Evolutionary conservation across 2,797 vertebrate genomes (phyloP), one percentile per base, ranked within the genome.

Genomic region (Spea hammondii): DNA sequence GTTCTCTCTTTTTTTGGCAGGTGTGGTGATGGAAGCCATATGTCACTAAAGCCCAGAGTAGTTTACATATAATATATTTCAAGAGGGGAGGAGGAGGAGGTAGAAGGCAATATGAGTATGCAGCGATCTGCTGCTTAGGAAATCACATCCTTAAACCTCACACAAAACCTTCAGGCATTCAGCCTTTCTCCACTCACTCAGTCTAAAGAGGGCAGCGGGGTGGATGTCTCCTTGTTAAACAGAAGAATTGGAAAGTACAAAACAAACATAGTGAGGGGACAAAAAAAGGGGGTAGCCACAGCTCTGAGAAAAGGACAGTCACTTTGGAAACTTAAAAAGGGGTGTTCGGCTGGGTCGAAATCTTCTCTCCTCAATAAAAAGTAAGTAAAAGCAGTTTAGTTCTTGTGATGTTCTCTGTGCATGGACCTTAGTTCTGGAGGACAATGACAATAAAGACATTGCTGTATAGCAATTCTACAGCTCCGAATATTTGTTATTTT

Each of bases 11-110:
- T 72, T 72, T 72, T 77, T 81, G 79, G 79, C 79, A 81, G 74
- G 74, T 81, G 79, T 67, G 74, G 54, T 81, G 74, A 81, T 81
- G 46, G 59, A 77, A 77, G 79, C 79, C 79, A 81, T 70, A 81
- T 81, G 79, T 77, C 79, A 77, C 57, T 44, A 49, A 45, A 66
- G 71, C 62, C 69, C 70, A 65, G 53, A 81, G 74, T 68, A 17
- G 65, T 81, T 76, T 67, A 66, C 60, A 80, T 81, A 75, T 67
- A 66, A 72, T 77, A 68, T 77, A 69, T 77, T 77, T 69, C 12
- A 32, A 77, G 17, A 72, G 70, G 65, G 74, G 79, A 68, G 74
- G 72, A 68, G 60, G 32, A 65, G 77, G 79, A 77, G 64, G 70
- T 73, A 48, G 70, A 53, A 76, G 47, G 74, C 69, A 74, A 79